Percentiles rank a stretch among this genome's conserved stretches.
These are phyloP conservation scores for Melanaphis sacchari DNA, from an alignment of 1,140 invertebrate species.

Conservation along the genomic window DNA sequence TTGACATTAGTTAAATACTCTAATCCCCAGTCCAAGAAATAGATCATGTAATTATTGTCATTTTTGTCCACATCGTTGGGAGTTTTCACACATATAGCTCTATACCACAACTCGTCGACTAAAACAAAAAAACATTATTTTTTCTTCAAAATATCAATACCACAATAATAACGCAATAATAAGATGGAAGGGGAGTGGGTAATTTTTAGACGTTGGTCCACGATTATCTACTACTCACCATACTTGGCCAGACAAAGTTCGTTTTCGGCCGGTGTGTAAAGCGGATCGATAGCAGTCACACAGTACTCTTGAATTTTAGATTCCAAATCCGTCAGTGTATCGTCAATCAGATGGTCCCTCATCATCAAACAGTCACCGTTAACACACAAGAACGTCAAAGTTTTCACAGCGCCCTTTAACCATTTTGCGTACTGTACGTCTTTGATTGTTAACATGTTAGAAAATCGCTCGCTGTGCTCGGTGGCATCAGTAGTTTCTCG, in stretches of 20 bases:
- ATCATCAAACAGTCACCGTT: slow-evolving; percentile 25
- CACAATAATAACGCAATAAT: neutral
- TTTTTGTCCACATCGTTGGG: neutral
- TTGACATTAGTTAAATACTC: neutral
- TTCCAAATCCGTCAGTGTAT: slow-evolving; percentile 24
- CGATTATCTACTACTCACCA: neutral
- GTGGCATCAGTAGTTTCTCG: neutral
- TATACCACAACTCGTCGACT: slow-evolving; percentile 30
- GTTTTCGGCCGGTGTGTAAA: neutral
- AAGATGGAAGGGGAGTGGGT: neutral
- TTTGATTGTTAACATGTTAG: neutral
- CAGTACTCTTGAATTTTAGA: slow-evolving; percentile 42
- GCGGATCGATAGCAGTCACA: neutral
- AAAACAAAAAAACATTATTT: neutral
- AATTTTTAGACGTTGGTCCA: neutral
- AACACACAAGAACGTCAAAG: neutral
- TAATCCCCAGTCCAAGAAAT: slow-evolving; percentile 50
- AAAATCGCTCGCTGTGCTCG: neutral
- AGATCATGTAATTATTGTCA: neutral
- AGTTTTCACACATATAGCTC: slow-evolving; percentile 26
- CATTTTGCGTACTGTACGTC: slow-evolving; percentile 17
- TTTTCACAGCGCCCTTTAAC: neutral
- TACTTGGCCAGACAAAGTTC: slow-evolving; percentile 40
- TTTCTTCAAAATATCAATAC: neutral
- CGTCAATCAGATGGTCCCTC: slow-evolving; percentile 27